Base-by-base conservation (phyloP, 1,140 invertebrate species). In the Goniozus legneri region DNA sequence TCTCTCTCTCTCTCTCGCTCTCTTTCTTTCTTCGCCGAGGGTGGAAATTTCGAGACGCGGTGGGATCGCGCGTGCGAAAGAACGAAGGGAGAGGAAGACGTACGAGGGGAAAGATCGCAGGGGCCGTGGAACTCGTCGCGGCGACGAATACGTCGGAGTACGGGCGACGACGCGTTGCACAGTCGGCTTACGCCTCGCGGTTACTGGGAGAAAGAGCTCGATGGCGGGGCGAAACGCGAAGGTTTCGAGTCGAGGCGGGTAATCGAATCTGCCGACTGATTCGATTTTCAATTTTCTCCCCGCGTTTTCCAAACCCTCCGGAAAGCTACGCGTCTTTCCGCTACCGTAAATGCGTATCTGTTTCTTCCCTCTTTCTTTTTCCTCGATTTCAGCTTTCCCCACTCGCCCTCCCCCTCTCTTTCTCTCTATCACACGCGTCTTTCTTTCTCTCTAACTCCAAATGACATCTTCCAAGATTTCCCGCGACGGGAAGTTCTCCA, bases 201-300 rank as follows among this genome's bases (percentile, higher is more conserved):
- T 62, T 61, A 59, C 56, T 49, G 51, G 59, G n/a, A n/a, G n/a
- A n/a, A n/a, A n/a, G n/a, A n/a, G n/a, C n/a, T n/a, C n/a, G n/a
- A n/a, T n/a, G n/a, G n/a, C n/a, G n/a, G n/a, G n/a, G n/a, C n/a
- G n/a, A n/a, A n/a, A n/a, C n/a, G n/a, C n/a, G n/a, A n/a, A n/a
- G n/a, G n/a, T n/a, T n/a, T n/a, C n/a, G n/a, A n/a, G 51, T 60
- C 56, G 56, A 52, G 52, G 50, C 51, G 46, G 49, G 60, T 68
- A 66, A 66, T 68, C 64, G 60, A 63, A 68, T 69, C 66, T 68
- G 54, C 47, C 45, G 53, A 52, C 47, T 68, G 65, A 66, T 68
- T 68, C 65, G 60, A 66, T 68, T 68, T 64, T 63, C 64, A 65
- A 66, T 67, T 67, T 65, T 67, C 62, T 62, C 63, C 55, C 47